These are phyloP conservation scores for Myanophis thanlyinensis DNA, from an alignment of 2,113 vertebrate species.

Conservation along the genomic window DNA sequence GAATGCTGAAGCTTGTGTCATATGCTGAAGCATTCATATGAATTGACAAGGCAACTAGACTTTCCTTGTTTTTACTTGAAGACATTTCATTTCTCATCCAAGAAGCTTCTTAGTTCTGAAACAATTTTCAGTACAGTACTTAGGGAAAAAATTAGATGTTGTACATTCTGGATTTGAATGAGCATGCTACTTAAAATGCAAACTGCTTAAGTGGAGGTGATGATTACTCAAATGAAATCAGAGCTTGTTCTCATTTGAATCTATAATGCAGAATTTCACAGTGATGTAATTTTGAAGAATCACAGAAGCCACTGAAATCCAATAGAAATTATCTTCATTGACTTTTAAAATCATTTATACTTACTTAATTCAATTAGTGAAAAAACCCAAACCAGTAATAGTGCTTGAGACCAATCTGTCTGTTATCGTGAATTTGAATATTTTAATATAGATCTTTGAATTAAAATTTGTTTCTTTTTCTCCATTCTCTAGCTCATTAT, in stretches of 20 bases:
- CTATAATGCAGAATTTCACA: background rate
- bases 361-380: background rate
- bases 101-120: background rate
- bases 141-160: background rate
- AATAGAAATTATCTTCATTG: background rate
- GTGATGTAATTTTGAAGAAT: background rate
- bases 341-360: background rate
- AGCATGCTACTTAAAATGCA: background rate
- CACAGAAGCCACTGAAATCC: background rate
- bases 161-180: background rate
- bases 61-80: background rate
- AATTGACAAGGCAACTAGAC: background rate
- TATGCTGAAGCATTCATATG: background rate
- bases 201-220: background rate
- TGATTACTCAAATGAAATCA: background rate
- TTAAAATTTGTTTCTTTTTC: constrained; percentile 3
- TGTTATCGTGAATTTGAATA: background rate
- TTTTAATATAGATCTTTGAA: background rate
- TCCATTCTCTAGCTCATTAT: constrained; percentile 27
- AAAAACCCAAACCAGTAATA: background rate
- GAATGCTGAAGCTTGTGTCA: background rate
- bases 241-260: background rate
- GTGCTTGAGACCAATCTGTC: background rate
- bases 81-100: background rate
- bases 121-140: background rate